Evolutionary conservation across 2,113 vertebrate genomes (phyloP), one percentile per base, ranked within the genome.

Genomic region (Pitta sordida): DNA sequence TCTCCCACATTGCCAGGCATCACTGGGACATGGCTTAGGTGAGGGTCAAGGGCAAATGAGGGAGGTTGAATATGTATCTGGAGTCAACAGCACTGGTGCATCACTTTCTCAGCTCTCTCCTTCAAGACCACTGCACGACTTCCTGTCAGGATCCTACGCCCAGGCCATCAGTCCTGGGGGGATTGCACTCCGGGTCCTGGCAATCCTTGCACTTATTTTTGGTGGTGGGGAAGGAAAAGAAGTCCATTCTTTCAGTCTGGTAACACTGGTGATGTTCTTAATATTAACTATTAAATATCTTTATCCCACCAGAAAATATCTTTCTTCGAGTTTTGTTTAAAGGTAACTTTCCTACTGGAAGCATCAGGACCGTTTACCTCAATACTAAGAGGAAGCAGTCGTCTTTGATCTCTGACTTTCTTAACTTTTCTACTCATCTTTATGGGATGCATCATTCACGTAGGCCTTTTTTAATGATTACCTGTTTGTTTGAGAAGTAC

Each of bases 111-210:
- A 46, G 29, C 21, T 87, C 12, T 34, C 37, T 46, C 23, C n/a
- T 79, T 65, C 74, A 39, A 65, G 58, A 51, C 23, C 37, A n/a
- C 43, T 29, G 4, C 11, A 13, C 11, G 6, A 18, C 19, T 19
- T 48, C 0, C 0, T 58, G 7, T 27, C 29, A 43, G 32, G 59
- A 22, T 39, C 26, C 18, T 36, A 44, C 0, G 0, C 20, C 19
- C n/a, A 24, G n/a, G n/a, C 26, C 29, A 37, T 19, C 18, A 43
- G 48, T 9, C n/a, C n/a, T 16, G 4, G 10, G 7, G 17, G 13
- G 6, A 5, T 24, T 37, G 21, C 12, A 10, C 21, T 34, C 18
- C 5, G 43, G 17, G 30, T 56, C 37, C 62, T 58, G 17, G 30
- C 74, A 62, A 30, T 15, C 22, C 21, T 48, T n/a, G 19, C 41